phyloP scores from a whole-genome alignment of 53 echinoderm and acorn worm species.

The Zoroaster sp. region DNA sequence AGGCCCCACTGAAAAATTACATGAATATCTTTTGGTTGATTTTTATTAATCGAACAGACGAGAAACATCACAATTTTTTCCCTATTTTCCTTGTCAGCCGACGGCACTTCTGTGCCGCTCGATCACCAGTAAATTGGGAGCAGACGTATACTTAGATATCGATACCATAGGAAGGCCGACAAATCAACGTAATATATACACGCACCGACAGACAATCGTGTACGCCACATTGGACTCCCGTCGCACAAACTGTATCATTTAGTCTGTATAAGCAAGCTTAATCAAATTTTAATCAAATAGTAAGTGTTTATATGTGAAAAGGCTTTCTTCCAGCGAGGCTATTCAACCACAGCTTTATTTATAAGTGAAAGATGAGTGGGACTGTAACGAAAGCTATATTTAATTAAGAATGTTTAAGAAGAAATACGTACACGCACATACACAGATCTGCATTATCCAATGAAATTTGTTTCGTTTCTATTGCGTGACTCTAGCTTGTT shows the following conservation, averaged over 20 bases:
- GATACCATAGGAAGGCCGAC: constrained; percentile 5
- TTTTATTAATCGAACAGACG: neutral
- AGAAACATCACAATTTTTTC: neutral
- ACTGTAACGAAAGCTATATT: no score
- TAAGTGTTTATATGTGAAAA: constrained; percentile 17
- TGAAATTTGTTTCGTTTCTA: no score
- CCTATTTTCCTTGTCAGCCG: neutral
- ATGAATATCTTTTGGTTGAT: neutral
- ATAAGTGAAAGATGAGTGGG: neutral
- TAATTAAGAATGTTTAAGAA: no score
- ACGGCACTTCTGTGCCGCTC: neutral
- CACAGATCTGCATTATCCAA: no score
- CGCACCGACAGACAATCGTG: constrained; percentile 9
- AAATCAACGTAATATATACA: neutral
- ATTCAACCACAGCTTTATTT: neutral
- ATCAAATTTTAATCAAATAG: constrained; percentile 50
- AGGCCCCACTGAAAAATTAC: no score
- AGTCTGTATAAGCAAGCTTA: neutral
- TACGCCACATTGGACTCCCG: neutral
- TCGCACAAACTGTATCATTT: neutral
- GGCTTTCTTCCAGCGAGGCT: neutral
- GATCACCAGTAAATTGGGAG: neutral
- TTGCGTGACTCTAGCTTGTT: no score
- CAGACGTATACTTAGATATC: neutral
- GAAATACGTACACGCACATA: no score